A percentile compares a stretch with the other conserved stretches of the same genome.
Conservation (phyloP, 2,888 invertebrate genomes). For the Strigamia transsilvanica region DNA sequence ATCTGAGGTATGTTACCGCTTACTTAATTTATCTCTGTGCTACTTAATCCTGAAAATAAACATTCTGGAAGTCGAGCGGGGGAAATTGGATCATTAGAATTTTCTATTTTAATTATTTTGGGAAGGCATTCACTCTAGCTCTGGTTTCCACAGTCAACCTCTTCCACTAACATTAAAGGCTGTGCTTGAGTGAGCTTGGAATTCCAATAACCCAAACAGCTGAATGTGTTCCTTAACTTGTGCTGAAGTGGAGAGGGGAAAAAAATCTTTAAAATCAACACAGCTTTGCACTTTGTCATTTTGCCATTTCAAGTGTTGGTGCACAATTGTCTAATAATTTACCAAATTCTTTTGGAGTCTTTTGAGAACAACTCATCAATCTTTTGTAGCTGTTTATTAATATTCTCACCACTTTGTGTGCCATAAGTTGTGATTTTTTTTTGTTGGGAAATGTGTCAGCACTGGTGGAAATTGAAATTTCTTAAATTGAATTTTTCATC, state of each 20-base stretch:
- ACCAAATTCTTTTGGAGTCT: neutral
- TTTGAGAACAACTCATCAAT: neutral
- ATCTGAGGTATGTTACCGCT: neutral
- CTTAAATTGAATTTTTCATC: neutral
- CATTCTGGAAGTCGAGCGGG: too few relatives aligned
- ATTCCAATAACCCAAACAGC: neutral
- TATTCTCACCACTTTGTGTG: too few relatives aligned
- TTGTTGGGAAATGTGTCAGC: neutral
- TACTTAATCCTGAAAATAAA: too few relatives aligned
- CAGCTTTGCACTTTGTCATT: constrained; percentile 9
- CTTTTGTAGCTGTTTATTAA: neutral
- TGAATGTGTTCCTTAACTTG: neutral
- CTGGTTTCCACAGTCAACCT: too few relatives aligned
- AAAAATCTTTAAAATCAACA: neutral
- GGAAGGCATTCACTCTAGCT: neutral
- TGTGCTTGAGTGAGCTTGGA: neutral
- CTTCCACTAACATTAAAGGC: too few relatives aligned
- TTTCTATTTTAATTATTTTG: neutral
- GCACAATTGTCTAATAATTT: neutral
- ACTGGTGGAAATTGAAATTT: neutral
- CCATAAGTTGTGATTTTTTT: neutral
- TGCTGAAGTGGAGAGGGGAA: neutral
- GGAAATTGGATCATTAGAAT: constrained; percentile 3
- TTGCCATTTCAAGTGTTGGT: neutral
- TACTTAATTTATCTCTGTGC: too few relatives aligned